Evolutionary conservation across 2,888 invertebrate genomes (phyloP).

Genomic region (Caenorhabditis japonica): DNA sequence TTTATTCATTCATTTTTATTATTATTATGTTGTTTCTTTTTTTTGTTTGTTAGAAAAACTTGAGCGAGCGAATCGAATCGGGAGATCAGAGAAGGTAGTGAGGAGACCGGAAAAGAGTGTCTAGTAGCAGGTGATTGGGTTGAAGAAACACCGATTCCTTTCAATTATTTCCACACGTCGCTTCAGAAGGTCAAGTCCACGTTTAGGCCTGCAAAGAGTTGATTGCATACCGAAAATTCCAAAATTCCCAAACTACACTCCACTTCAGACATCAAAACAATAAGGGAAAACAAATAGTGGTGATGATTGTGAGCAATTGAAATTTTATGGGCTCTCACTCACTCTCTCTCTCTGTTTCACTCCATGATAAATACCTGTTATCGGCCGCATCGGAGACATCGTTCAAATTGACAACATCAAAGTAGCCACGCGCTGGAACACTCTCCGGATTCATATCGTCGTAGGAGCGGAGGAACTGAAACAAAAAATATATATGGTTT

Average conservation of each 20-base stretch:
- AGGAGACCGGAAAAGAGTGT: background rate
- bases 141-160: constrained; percentile 55
- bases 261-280: no score
- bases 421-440: constrained; percentile 21
- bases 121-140: constrained; percentile 53
- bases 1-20: constrained; percentile 18
- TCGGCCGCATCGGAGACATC: constrained; percentile 16
- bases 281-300: no score
- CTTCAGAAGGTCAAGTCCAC: constrained; percentile 50
- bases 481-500: no score
- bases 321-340: no score
- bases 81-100: constrained; percentile 6
- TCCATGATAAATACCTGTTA: no score
- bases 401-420: constrained; percentile 14
- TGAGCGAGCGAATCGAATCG: constrained; percentile 26
- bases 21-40: background rate
- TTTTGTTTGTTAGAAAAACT: constrained; percentile 6
- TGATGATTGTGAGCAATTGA: no score
- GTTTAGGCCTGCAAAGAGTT: constrained; percentile 50
- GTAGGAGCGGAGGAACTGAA: constrained; percentile 48
- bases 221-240: no score
- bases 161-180: constrained; percentile 51
- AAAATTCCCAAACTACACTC: no score
- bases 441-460: constrained; percentile 44
- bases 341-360: no score